phyloP scores from a whole-genome alignment of 2,888 invertebrate genomes.

The Drosophila borealis region DNA sequence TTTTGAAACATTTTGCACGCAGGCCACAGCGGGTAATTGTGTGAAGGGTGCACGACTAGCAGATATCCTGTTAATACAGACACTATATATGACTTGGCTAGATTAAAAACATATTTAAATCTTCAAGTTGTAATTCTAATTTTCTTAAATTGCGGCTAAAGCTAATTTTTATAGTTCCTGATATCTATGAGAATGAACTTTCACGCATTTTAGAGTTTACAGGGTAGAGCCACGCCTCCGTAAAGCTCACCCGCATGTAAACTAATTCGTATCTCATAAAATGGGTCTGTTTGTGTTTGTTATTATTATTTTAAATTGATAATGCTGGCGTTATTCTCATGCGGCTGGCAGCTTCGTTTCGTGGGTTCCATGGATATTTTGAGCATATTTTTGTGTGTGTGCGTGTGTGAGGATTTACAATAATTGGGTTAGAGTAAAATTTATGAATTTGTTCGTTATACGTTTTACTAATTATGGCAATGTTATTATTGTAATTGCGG shows the following conservation, averaged over 20 bases:
- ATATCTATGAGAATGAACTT: too few species aligned
- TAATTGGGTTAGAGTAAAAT: constrained; percentile 63
- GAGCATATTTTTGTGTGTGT: constrained; percentile 18
- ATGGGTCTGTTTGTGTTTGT: constrained; percentile 54
- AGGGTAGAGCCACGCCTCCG: constrained; percentile 16
- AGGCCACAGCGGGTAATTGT: background rate
- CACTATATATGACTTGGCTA: too few species aligned
- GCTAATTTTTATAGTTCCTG: too few species aligned
- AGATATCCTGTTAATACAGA: constrained; percentile 5
- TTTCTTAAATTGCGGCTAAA: too few species aligned
- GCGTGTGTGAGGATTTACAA: constrained; percentile 36
- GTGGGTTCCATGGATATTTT: constrained; percentile 3
- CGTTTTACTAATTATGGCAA: constrained; percentile 62
- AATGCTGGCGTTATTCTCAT: constrained; percentile 29
- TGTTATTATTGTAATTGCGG: constrained; percentile 44
- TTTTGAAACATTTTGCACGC: constrained; percentile 25
- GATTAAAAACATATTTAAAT: too few species aligned
- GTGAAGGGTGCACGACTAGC: background rate
- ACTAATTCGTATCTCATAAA: constrained; percentile 60
- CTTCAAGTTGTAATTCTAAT: too few species aligned
- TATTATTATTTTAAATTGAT: constrained; percentile 71
- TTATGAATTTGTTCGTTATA: constrained; percentile 41
- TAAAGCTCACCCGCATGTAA: constrained; percentile 36
- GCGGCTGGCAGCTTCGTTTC: background rate
- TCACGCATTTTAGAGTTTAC: background rate